Evolutionary conservation across 1,140 invertebrate species (phyloP).

Genomic region (Musca domestica): DNA sequence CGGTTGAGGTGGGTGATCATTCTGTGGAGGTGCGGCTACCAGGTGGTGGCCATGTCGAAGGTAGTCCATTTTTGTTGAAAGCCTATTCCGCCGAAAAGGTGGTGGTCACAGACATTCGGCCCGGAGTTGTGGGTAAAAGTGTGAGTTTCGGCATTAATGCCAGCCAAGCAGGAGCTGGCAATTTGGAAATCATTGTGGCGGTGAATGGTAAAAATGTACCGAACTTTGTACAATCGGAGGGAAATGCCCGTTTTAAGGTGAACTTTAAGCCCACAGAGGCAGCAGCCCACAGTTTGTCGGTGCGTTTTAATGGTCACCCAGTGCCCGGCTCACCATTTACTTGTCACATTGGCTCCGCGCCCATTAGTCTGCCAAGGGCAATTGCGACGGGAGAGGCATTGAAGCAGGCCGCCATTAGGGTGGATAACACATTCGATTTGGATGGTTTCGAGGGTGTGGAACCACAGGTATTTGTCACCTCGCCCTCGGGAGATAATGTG

Average conservation of each 20-base stretch:
- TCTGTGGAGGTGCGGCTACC: slow-evolving; percentile 81
- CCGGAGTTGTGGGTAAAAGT: slow-evolving; percentile 85
- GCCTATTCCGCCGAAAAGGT: slow-evolving; percentile 90
- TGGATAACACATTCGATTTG: slow-evolving; percentile 51
- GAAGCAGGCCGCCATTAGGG: slow-evolving; percentile 59
- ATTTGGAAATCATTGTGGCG: slow-evolving; percentile 96
- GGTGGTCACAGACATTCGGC: slow-evolving; percentile 81
- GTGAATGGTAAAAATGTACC: slow-evolving; percentile 97
- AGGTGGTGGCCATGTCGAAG: slow-evolving; percentile 77
- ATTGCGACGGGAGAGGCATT: slow-evolving; percentile 61
- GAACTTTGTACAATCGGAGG: slow-evolving; percentile 96
- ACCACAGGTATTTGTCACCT: slow-evolving; percentile 70
- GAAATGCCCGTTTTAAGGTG: slow-evolving; percentile 92
- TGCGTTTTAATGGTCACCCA: slow-evolving; percentile 94
- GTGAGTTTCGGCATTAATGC: slow-evolving; percentile 89
- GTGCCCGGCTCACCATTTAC: slow-evolving; percentile 91
- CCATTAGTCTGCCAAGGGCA: slow-evolving; percentile 54
- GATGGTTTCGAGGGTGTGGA: slow-evolving; percentile 57
- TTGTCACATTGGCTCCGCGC: slow-evolving; percentile 67
- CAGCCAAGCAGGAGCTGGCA: slow-evolving; percentile 79
- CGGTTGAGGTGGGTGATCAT: slow-evolving; percentile 89
- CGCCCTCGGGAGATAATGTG: slow-evolving; percentile 74
- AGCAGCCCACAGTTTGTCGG: slow-evolving; percentile 81
- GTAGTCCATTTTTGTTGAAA: slow-evolving; percentile 92
- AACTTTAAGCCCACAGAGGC: slow-evolving; percentile 96